phyloP scores from a whole-genome alignment of 2,113 vertebrate species.

The Carettochelys insculpta region DNA sequence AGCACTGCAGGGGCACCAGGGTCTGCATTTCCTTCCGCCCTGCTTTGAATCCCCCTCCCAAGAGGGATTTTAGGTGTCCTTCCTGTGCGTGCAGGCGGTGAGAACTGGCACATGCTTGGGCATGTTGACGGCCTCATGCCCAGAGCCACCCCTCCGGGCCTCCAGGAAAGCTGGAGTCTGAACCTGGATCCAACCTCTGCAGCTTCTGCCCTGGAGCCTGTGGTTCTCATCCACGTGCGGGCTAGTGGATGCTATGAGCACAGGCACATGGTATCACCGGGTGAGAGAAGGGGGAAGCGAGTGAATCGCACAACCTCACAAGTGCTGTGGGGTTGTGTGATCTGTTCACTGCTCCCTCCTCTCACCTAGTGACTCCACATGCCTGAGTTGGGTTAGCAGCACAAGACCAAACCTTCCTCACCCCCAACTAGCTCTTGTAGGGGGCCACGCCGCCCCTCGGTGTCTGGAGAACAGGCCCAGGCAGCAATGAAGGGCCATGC shows the following conservation, averaged over 20 bases:
- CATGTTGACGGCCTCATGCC: background rate
- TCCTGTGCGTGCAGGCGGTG: background rate
- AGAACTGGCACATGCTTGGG: background rate
- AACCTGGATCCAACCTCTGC: background rate
- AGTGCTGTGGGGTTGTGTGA: too few species aligned
- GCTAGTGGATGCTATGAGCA: background rate
- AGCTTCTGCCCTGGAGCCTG: background rate
- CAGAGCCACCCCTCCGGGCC: background rate
- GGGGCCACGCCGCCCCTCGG: too few species aligned
- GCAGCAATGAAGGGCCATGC: background rate
- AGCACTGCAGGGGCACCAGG: background rate
- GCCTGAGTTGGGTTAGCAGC: background rate
- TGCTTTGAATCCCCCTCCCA: background rate
- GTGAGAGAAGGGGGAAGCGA: too few species aligned
- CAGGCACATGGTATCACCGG: too few species aligned
- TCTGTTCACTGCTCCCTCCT: background rate
- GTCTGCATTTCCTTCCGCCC: accelerated
- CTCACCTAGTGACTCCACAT: background rate
- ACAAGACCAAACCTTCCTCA: background rate
- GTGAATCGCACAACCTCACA: too few species aligned
- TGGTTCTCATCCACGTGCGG: background rate
- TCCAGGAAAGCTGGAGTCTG: background rate
- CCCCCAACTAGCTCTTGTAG: background rate
- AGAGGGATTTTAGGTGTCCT: accelerated
- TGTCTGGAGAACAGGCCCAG: background rate